Conservation (phyloP, 2,888 invertebrate species). For the Ectobius pallidus region DNA sequence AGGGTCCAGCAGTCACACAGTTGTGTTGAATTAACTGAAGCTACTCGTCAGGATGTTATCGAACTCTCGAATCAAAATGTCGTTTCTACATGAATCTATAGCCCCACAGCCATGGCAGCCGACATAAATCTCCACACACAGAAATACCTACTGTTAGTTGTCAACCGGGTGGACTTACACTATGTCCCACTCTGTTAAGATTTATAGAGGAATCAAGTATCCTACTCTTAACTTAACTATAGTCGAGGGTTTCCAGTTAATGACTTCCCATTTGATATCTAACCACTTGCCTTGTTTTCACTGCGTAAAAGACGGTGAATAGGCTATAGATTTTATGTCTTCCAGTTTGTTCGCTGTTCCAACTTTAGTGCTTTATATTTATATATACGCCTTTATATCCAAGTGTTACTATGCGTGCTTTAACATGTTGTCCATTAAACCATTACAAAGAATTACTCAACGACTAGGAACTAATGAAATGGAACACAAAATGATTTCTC, state of each 20-base stretch:
- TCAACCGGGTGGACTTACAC: conserved; percentile 13
- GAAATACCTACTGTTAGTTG: conserved; percentile 7
- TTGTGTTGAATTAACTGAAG: conserved; percentile 7
- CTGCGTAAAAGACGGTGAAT: not conserved
- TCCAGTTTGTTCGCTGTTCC: not conserved
- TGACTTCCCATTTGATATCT: not conserved
- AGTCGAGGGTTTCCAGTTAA: not conserved
- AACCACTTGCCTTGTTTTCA: not conserved
- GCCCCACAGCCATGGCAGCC: not conserved
- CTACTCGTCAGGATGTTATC: conserved; percentile 3
- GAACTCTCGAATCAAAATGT: not conserved
- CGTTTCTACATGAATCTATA: not conserved
- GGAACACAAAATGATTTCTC: no score
- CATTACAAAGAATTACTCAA: no score
- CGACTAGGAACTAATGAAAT: no score
- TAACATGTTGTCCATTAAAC: no score
- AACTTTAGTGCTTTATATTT: no score
- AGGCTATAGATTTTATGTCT: not conserved
- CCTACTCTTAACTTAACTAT: not conserved
- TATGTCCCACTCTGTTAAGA: not conserved
- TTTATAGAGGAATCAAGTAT: conserved; percentile 7
- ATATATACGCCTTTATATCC: no score
- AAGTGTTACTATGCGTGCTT: no score
- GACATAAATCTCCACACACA: conserved; percentile 5
- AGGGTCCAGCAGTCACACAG: no score